phyloP scores from a whole-genome alignment of 2,888 invertebrate genomes.

The Athalia circularis region DNA sequence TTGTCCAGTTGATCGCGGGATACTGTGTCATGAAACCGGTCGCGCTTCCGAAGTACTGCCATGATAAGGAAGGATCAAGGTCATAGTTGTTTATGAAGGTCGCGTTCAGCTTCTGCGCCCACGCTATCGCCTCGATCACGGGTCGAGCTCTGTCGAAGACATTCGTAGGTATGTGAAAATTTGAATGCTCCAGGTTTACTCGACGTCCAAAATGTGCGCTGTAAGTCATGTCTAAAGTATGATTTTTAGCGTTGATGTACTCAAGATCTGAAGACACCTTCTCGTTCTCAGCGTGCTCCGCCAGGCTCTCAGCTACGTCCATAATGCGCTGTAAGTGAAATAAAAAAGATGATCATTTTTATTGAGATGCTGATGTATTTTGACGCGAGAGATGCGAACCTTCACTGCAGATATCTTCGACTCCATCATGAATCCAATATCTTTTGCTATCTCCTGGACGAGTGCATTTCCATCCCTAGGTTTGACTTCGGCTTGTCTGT shows the following conservation, averaged over 20 bases:
- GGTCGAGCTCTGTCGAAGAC: constrained; percentile 93
- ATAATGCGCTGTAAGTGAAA: constrained; percentile 82
- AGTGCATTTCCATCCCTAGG: constrained; percentile 86
- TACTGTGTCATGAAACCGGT: constrained; percentile 98
- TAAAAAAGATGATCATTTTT: constrained; percentile 12
- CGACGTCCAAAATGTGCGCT: constrained; percentile 86
- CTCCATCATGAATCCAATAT: constrained; percentile 92
- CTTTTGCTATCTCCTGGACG: constrained; percentile 88
- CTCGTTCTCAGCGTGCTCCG: constrained; percentile 76
- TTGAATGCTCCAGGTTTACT: constrained; percentile 85
- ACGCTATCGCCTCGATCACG: constrained; percentile 94
- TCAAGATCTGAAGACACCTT: constrained; percentile 61
- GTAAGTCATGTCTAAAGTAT: constrained; percentile 78
- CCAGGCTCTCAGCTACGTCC: constrained; percentile 90
- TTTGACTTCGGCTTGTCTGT: constrained; percentile 85
- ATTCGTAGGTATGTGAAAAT: constrained; percentile 97
- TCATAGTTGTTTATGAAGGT: constrained; percentile 92
- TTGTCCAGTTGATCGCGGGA: constrained; percentile 91
- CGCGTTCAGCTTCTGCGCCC: constrained; percentile 95
- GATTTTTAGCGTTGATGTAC: constrained; percentile 69
- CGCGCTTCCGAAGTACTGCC: constrained; percentile 99
- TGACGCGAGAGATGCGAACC: constrained; percentile 73
- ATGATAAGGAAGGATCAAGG: constrained; percentile 90
- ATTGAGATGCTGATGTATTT: no score
- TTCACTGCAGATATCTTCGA: constrained; percentile 91